Evolutionary conservation across 2,797 vertebrate genomes (phyloP).

Genomic region (Pithecia hirsuta): DNA sequence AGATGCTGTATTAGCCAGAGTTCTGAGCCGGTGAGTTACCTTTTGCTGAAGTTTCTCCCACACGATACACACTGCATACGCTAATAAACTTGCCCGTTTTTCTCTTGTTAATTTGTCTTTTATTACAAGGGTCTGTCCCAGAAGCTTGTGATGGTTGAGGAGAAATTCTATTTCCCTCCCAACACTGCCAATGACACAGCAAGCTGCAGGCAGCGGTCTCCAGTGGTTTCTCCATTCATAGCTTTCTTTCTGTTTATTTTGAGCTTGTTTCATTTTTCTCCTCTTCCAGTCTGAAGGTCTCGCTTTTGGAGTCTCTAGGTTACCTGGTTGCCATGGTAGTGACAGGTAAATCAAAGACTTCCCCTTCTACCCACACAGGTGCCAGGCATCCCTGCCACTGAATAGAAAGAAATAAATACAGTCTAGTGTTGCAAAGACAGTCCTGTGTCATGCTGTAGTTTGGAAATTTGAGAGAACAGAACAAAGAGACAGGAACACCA

Average conservation of each 20-base stretch:
- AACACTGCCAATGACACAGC: neutral
- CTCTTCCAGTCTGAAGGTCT: neutral
- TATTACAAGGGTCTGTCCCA: neutral
- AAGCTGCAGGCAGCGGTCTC: neutral
- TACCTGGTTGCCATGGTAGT: conserved; percentile 35
- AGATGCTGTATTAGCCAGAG: neutral
- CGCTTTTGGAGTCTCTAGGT: conserved; percentile 46
- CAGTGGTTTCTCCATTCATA: conserved; percentile 30
- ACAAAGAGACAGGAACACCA: neutral
- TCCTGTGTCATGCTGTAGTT: neutral
- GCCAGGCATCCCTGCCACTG: neutral
- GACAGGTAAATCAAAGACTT: conserved; percentile 16
- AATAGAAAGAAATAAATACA: neutral
- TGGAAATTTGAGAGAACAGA: neutral
- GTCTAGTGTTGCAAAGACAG: neutral
- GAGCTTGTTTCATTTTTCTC: neutral
- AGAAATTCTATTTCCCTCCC: neutral
- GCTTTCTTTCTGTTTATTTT: conserved; percentile 46
- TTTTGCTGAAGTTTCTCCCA: neutral
- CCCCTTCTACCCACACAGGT: neutral
- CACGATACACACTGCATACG: too few relatives aligned
- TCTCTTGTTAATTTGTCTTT: neutral
- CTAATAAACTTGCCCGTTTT: neutral
- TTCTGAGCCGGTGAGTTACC: neutral
- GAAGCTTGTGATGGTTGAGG: neutral